Evolutionary conservation across 2,797 vertebrate genomes (phyloP).

Genomic region (Tapera naevia): DNA sequence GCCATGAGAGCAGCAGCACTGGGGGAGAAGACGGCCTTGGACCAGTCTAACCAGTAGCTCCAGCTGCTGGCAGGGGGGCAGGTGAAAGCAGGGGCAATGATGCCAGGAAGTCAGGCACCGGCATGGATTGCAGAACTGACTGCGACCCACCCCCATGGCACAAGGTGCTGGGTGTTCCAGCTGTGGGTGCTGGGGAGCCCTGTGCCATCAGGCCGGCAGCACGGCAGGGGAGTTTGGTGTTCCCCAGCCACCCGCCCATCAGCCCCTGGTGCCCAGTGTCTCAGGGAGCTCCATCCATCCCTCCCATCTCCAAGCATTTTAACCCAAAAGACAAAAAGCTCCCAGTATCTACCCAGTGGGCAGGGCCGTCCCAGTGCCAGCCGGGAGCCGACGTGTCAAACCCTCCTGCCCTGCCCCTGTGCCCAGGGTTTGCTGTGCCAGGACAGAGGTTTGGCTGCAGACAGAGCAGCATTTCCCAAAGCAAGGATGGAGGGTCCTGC

Average conservation of each 20-base stretch:
- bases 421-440: not conserved
- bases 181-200: not conserved
- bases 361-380: not conserved
- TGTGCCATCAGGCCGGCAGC: not conserved
- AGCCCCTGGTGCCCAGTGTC: not conserved
- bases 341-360: not conserved
- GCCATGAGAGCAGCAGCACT: not conserved
- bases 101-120: rapidly evolving
- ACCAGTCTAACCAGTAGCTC: constrained; percentile 56
- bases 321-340: not conserved
- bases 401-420: not conserved
- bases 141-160: not conserved
- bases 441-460: not conserved
- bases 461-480: rapidly evolving
- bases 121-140: not conserved
- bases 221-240: not conserved
- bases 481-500: not conserved
- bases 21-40: not conserved
- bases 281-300: not conserved
- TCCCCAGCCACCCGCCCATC: not conserved
- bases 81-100: not conserved
- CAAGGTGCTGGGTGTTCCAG: not conserved
- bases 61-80: not conserved
- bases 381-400: rapidly evolving
- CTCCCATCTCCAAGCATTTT: not conserved